These are phyloP conservation scores for Cyclina sinensis DNA, from an alignment of 1,140 invertebrate genomes.

Conservation along the genomic window DNA sequence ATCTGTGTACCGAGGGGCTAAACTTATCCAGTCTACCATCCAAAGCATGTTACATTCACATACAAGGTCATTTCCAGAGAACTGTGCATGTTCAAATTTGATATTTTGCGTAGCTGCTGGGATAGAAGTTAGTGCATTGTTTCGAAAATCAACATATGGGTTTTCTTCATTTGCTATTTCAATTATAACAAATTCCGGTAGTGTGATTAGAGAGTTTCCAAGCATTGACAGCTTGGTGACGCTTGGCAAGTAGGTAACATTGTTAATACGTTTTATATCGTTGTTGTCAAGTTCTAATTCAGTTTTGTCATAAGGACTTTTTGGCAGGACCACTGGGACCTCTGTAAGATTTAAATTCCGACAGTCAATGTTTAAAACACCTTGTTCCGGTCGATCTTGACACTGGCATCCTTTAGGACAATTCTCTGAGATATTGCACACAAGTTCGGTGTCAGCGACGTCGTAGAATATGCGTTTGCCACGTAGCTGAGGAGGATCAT, in stretches of 20 bases:
- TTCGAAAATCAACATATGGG: slow-evolving; percentile 35
- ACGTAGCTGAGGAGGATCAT: slow-evolving; percentile 44
- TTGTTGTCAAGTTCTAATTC: slow-evolving; percentile 52
- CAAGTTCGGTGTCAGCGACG: slow-evolving; percentile 57
- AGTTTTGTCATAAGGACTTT: slow-evolving; percentile 17
- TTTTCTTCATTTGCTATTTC: neutral
- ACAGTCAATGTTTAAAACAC: slow-evolving; percentile 46
- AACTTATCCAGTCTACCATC: slow-evolving; percentile 35
- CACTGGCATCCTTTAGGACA: slow-evolving; percentile 47
- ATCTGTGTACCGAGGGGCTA: neutral
- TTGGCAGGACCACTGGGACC: slow-evolving; percentile 5
- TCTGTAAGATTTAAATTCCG: slow-evolving; percentile 23
- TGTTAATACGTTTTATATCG: neutral
- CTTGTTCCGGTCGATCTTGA: slow-evolving; percentile 56
- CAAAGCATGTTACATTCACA: slow-evolving; percentile 62
- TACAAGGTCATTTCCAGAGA: slow-evolving; percentile 33
- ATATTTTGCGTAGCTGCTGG: slow-evolving; percentile 47
- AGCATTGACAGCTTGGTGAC: slow-evolving; percentile 35
- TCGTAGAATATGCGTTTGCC: slow-evolving; percentile 67
- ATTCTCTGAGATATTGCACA: slow-evolving; percentile 27
- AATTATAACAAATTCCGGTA: slow-evolving; percentile 13
- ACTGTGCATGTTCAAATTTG: neutral
- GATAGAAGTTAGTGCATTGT: slow-evolving; percentile 2
- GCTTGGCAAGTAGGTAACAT: neutral
- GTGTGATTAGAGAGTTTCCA: neutral